Evolutionary conservation across 2,797 vertebrate species (phyloP).

Genomic region (Tapera naevia): DNA sequence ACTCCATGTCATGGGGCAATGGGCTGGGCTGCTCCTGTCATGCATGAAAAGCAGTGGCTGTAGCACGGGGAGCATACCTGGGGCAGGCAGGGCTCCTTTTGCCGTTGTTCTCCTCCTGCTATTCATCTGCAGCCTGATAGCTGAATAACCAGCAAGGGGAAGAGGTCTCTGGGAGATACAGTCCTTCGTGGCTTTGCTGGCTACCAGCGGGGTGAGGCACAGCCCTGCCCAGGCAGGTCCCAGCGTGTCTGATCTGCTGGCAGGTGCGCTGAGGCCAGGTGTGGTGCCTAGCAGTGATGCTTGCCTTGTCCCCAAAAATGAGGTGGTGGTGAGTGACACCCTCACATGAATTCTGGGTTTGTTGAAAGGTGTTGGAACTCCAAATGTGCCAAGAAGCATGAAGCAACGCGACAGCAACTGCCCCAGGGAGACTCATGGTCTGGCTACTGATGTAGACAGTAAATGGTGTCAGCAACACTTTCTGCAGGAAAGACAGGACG

Average conservation of each 20-base stretch:
- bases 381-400: fast-evolving
- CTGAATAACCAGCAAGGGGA: neutral
- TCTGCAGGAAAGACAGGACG: neutral
- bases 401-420: neutral
- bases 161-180: neutral
- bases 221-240: neutral
- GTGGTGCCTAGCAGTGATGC: neutral
- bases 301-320: neutral
- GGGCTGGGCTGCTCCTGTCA: neutral
- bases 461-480: neutral
- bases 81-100: neutral
- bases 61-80: fast-evolving
- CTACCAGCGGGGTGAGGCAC: neutral
- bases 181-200: neutral
- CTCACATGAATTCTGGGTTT: neutral
- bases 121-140: neutral
- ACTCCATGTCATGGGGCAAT: fast-evolving
- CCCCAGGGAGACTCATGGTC: neutral
- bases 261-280: fast-evolving
- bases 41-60: fast-evolving
- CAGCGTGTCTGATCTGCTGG: fast-evolving
- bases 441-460: neutral
- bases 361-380: neutral
- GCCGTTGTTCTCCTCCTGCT: neutral
- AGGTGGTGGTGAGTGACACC: neutral